A percentile compares a stretch with the other conserved stretches of the same genome.
phyloP scores from a whole-genome alignment of 2,888 invertebrate genomes.

The Acleris cristana region DNA sequence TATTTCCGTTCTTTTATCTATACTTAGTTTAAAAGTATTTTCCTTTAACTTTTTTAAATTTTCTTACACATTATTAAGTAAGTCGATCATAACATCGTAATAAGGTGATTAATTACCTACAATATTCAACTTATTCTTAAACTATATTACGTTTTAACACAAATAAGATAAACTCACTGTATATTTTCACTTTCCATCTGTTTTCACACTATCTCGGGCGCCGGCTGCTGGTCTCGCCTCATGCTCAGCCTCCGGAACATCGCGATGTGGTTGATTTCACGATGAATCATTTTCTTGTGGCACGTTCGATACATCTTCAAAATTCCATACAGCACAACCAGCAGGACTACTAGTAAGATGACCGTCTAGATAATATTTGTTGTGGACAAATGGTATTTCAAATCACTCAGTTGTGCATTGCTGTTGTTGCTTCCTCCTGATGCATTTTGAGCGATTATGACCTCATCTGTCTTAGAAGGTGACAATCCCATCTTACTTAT shows the following conservation, averaged over 20 bases:
- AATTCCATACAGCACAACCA: too few species aligned
- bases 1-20: not conserved
- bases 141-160: not conserved
- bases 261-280: not conserved
- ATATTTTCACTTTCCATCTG: not conserved
- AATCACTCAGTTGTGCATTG: not conserved
- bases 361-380: not conserved
- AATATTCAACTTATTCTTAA: not conserved
- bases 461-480: not conserved
- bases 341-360: too few species aligned
- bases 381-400: not conserved
- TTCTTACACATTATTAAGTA: not conserved
- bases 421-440: constrained; percentile 1
- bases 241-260: not conserved
- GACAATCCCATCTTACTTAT: not conserved
- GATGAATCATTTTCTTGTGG: constrained; percentile 2
- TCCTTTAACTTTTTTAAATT: not conserved
- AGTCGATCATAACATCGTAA: not conserved
- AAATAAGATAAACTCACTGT: not conserved
- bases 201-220: not conserved
- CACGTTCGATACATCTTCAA: not conserved
- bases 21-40: not conserved
- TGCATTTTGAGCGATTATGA: not conserved
- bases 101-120: not conserved
- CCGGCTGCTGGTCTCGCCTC: not conserved